Evolutionary conservation across 2,888 invertebrate genomes (phyloP).

Genomic region (Scelioninae gen. 1): DNA sequence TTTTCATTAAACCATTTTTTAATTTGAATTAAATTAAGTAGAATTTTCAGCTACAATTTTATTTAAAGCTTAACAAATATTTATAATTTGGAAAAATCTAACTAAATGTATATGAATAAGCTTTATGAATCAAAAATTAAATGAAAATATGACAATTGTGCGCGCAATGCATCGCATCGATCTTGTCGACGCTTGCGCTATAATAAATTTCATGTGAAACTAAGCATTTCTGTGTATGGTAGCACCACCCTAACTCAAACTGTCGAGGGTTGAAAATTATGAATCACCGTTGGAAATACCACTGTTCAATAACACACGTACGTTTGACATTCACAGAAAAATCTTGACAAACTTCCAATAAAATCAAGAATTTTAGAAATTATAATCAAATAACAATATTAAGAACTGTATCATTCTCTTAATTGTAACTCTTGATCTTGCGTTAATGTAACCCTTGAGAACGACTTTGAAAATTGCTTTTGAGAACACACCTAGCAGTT

Average conservation of each 20-base stretch:
- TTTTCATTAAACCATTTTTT: too few relatives aligned
- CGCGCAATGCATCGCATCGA: constrained; percentile 65
- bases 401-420: too few relatives aligned
- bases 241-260: constrained; percentile 41
- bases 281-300: constrained; percentile 3
- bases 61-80: neutral
- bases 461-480: neutral
- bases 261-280: neutral
- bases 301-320: neutral
- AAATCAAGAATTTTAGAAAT: too few relatives aligned
- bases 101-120: neutral
- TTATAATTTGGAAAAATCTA: neutral
- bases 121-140: constrained; percentile 2
- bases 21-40: too few relatives aligned
- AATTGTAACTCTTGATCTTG: neutral
- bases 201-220: constrained; percentile 51
- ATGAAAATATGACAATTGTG: constrained; percentile 48
- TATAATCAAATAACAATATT: neutral
- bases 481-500: neutral
- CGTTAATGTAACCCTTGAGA: neutral
- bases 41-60: neutral
- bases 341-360: neutral
- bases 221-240: constrained; percentile 34
- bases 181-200: constrained; percentile 69
- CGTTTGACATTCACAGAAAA: neutral